A percentile compares a stretch with the other conserved stretches of the same genome.
These are phyloP conservation scores for Pseudomyrmex flavicornis DNA, from an alignment of 1,140 invertebrate species.

Conservation along the genomic window DNA sequence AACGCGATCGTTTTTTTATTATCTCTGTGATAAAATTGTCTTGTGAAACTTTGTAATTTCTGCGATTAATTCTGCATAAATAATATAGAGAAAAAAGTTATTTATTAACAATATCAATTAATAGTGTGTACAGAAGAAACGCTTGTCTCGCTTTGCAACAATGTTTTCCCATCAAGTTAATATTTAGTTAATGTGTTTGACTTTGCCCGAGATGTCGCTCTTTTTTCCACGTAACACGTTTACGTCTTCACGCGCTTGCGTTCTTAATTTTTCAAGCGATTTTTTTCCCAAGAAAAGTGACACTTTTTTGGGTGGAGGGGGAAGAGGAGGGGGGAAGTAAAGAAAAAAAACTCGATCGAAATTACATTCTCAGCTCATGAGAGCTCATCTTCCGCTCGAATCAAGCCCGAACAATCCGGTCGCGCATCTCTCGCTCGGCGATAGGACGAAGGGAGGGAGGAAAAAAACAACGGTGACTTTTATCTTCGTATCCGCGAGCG, in stretches of 20 bases:
- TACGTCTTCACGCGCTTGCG: no score
- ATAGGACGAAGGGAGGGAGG: neutral
- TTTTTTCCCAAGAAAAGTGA: no score
- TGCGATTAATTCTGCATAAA: conserved; percentile 12
- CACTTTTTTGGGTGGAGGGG: no score
- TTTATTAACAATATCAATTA: conserved; percentile 11
- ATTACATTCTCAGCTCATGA: conserved; percentile 22
- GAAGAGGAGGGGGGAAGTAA: no score
- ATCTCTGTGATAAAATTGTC: neutral
- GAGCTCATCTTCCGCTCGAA: conserved; percentile 21
- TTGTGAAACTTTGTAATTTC: neutral
- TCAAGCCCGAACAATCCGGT: conserved; percentile 31
- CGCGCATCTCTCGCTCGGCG: conserved; percentile 20
- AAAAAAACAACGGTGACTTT: conserved; percentile 58
- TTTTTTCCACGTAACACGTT: no score
- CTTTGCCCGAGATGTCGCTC: no score
- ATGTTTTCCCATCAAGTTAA: neutral
- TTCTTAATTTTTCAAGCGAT: no score
- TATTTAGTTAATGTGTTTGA: no score
- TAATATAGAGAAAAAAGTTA: neutral
- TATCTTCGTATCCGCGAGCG: conserved; percentile 64
- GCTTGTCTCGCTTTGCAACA: neutral
- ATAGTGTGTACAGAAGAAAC: neutral
- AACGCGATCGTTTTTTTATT: neutral
- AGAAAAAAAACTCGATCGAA: conserved; percentile 15